Percentiles rank a stretch among this genome's conserved stretches.
These are phyloP conservation scores for Listronotus oregonensis DNA, from an alignment of 1,140 invertebrate genomes.

Conservation along the genomic window DNA sequence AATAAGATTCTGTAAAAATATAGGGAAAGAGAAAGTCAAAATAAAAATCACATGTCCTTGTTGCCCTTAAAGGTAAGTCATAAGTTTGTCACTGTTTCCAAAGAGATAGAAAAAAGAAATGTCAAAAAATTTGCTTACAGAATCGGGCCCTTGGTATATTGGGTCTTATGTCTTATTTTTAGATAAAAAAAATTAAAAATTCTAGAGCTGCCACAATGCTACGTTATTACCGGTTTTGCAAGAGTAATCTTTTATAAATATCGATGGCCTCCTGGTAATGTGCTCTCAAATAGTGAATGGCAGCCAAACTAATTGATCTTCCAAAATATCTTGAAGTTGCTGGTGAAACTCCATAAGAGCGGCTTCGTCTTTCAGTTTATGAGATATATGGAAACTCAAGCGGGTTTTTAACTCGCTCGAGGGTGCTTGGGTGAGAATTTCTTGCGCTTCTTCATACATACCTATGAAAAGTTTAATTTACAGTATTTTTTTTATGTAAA, in stretches of 20 bases:
- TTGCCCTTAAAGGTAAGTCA: too few relatives aligned
- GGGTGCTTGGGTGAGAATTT: slow-evolving; percentile 65
- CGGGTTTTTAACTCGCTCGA: slow-evolving; percentile 74
- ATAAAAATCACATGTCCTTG: too few relatives aligned
- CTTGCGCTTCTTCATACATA: slow-evolving; percentile 70
- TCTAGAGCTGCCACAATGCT: too few relatives aligned
- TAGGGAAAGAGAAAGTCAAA: too few relatives aligned
- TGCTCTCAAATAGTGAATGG: slow-evolving; percentile 92
- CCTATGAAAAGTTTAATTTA: slow-evolving; percentile 48
- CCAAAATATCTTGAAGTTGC: slow-evolving; percentile 82
- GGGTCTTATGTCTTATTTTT: too few relatives aligned
- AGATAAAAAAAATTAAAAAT: too few relatives aligned
- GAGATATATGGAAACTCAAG: slow-evolving; percentile 90
- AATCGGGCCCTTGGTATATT: too few relatives aligned
- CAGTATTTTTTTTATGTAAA: too few relatives aligned
- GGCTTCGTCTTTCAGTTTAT: slow-evolving; percentile 88
- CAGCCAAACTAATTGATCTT: slow-evolving; percentile 96
- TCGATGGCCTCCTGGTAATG: slow-evolving; percentile 99
- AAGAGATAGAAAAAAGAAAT: too few relatives aligned
- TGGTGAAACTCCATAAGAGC: slow-evolving; percentile 81
- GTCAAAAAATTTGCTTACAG: too few relatives aligned
- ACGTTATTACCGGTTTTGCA: slow-evolving; percentile 80
- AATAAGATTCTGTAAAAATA: too few relatives aligned
- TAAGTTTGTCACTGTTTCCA: too few relatives aligned
- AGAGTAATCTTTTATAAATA: slow-evolving; percentile 93